Percentiles rank a stretch among this genome's conserved stretches.
Evolutionary conservation across 2,888 invertebrate genomes (phyloP).

Genomic region (Ectemnius lituratus): DNA sequence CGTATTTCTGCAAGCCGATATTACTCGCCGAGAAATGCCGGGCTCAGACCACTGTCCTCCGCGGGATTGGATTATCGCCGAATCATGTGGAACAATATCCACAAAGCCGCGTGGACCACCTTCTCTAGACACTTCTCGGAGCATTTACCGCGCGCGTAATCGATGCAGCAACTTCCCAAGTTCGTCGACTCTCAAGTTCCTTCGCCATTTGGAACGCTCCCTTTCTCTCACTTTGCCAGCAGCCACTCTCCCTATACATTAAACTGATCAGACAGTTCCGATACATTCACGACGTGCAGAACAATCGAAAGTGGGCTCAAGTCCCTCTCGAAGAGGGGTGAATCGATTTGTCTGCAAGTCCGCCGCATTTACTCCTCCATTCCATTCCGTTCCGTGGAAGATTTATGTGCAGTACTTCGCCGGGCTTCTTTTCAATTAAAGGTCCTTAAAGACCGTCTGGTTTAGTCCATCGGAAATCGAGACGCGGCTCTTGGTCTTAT

Average conservation of each 20-base stretch:
- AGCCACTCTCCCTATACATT: too few relatives aligned
- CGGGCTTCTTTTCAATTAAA: constrained; percentile 5
- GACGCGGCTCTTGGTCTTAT: neutral
- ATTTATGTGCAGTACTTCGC: neutral
- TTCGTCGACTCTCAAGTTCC: neutral
- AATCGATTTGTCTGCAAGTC: too few relatives aligned
- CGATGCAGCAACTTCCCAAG: neutral
- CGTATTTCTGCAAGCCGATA: constrained; percentile 50
- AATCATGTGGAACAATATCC: constrained; percentile 5
- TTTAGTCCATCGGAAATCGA: too few relatives aligned
- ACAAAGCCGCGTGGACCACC: neutral
- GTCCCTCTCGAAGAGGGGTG: too few relatives aligned
- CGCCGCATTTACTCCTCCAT: too few relatives aligned
- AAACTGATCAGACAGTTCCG: too few relatives aligned
- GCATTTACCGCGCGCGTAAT: too few relatives aligned
- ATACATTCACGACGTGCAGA: too few relatives aligned
- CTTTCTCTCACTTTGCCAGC: too few relatives aligned
- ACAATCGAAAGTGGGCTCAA: too few relatives aligned
- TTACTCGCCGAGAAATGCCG: constrained; percentile 26
- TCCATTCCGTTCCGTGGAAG: too few relatives aligned
- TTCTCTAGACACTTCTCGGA: neutral
- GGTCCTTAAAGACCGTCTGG: neutral
- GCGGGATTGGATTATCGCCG: constrained; percentile 39
- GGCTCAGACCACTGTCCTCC: constrained; percentile 34
- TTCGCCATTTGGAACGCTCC: neutral